phyloP scores from a whole-genome alignment of 2,797 vertebrate genomes.

The Helostoma temminkii region DNA sequence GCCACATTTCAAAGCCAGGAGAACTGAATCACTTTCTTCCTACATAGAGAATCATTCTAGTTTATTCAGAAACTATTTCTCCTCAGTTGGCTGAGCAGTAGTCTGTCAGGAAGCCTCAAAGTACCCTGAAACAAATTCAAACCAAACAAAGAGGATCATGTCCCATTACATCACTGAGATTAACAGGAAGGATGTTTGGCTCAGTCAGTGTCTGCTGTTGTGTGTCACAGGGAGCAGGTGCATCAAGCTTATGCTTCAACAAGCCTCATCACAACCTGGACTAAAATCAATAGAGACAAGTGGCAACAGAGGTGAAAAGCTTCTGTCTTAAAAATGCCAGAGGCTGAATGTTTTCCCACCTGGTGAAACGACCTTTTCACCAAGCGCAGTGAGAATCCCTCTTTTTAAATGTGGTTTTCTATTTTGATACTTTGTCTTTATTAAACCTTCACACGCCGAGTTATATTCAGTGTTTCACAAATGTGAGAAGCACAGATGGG shows the following conservation, averaged over 20 bases:
- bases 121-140: not conserved
- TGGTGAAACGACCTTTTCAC: constrained; percentile 46
- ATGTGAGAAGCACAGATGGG: not conserved
- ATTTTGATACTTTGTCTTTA: not conserved
- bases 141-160: not conserved
- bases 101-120: constrained; percentile 3
- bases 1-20: not conserved
- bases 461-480: not conserved
- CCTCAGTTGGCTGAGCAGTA: not conserved
- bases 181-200: not conserved
- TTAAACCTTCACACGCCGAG: not conserved
- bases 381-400: not conserved
- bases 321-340: constrained; percentile 31
- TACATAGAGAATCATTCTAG: not conserved
- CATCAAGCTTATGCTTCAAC: constrained; percentile 6
- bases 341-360: constrained; percentile 23
- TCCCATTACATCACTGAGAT: not conserved
- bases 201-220: constrained; percentile 1
- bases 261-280: constrained; percentile 21
- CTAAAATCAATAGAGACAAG: constrained; percentile 43
- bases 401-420: constrained; percentile 2
- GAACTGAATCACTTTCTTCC: not conserved
- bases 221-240: constrained; percentile 44
- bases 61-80: not conserved
- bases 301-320: constrained; percentile 12